Base-by-base conservation (phyloP, 2,888 invertebrate genomes). In the Drosophila merina region DNA sequence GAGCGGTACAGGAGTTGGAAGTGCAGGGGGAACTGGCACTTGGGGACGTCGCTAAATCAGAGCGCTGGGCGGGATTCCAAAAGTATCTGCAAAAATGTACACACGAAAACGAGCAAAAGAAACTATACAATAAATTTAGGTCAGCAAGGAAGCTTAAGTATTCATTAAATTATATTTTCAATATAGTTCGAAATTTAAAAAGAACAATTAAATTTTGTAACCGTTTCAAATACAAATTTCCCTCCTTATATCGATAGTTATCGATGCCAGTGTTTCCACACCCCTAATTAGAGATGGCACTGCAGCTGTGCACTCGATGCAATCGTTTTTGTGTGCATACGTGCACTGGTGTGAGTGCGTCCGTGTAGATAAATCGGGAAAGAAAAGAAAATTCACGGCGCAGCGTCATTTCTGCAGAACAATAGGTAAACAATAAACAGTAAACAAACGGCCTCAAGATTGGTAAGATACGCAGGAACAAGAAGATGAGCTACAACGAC, bases 401-500 rank as follows among this genome's bases (percentile, higher is more conserved):
- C 50, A 68, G 67, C 67, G 67, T 68, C 67, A 69, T 67, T 67
- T 56, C 30, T 26, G 48, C 38, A 25, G 44, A 49, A 30, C 20
- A 50, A 33, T 33, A 12, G 33, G 47, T 60, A 60, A 60, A 60
- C 60, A 60, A 4, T 28, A 44, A n/a, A 30, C 38, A 25, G 30
- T 40, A 38, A 14, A 38, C 38, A 50, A 88, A 90, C 89, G 86
- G 89, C 88, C 82, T 89, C 89, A 90, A 90, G 89, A 90, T 90
- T 89, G 90, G 89, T 78, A 90, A 89, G 79, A 88, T 89, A 90
- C 86, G 88, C 76, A 60, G 62, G 63, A 60, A 28, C 38, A 47
- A 62, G 73, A 91, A 89, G 85, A 92, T 92, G 91, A 92, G 92
- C 77, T 92, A 89, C 71, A 91, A 89, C 81, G 92, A 92, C 56